Evolutionary conservation across 2,888 invertebrate genomes (phyloP).

Genomic region (Antitype chi): DNA sequence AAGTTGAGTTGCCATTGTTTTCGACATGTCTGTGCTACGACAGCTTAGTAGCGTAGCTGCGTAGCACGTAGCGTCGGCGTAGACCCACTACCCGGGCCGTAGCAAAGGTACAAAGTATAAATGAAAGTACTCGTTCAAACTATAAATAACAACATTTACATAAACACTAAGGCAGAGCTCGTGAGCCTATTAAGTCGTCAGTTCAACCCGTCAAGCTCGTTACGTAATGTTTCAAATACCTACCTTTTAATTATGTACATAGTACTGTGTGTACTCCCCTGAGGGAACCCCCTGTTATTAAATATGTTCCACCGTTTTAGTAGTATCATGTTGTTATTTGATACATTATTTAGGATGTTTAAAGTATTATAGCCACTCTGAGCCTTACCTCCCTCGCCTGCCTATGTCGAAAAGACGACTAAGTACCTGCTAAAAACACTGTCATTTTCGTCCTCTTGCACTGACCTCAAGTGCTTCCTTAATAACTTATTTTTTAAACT

Average conservation of each 20-base stretch:
- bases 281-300: slow-evolving; percentile 18
- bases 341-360: slow-evolving; percentile 25
- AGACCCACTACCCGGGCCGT: slow-evolving; percentile 2
- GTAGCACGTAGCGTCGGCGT: not conserved
- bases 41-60: slow-evolving; percentile 6
- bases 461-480: not conserved
- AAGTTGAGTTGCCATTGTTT: not conserved
- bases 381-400: not conserved
- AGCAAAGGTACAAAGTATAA: not conserved
- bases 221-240: slow-evolving; percentile 41
- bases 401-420: not conserved
- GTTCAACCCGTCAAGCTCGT: slow-evolving; percentile 9
- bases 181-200: slow-evolving; percentile 26
- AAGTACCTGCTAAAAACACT: not conserved
- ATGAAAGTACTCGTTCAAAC: not conserved
- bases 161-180: not conserved
- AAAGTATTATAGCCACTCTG: not conserved
- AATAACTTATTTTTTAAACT: not conserved
- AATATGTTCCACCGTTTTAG: slow-evolving; percentile 19
- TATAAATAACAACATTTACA: slow-evolving; percentile 1
- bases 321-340: slow-evolving; percentile 1
- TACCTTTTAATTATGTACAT: slow-evolving; percentile 40
- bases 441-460: not conserved
- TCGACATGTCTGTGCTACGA: not conserved
- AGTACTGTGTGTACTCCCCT: slow-evolving; percentile 17